These are phyloP conservation scores for Xenops minutus DNA, from an alignment of 2,797 vertebrate species.

Conservation along the genomic window DNA sequence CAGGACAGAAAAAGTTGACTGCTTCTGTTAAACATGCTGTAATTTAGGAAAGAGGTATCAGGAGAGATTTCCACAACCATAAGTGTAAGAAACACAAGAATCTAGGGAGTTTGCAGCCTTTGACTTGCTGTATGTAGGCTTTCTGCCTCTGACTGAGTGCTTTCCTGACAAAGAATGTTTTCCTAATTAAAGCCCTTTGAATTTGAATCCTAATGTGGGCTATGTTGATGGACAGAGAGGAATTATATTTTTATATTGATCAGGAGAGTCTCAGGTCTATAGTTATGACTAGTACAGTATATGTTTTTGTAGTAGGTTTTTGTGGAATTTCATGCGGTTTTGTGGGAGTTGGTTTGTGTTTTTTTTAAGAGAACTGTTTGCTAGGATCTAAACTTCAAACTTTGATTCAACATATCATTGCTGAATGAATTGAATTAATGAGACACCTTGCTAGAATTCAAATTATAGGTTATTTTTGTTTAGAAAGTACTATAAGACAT, in stretches of 20 bases:
- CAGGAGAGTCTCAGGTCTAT: not conserved
- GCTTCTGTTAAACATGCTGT: not conserved
- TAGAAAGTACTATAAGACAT: not conserved
- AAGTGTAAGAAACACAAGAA: not conserved
- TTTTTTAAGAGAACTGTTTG: not conserved
- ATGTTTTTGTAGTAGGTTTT: not conserved
- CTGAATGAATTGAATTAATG: not conserved
- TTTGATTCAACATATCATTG: not conserved
- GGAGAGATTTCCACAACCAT: not conserved
- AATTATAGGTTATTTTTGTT: not conserved
- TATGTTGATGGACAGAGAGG: not conserved
- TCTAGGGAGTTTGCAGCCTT: not conserved
- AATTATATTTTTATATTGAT: not conserved
- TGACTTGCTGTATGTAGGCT: not conserved
- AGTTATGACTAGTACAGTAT: not conserved
- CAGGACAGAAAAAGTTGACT: not conserved
- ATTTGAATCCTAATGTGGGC: not conserved
- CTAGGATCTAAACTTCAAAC: not conserved
- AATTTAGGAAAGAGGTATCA: not conserved
- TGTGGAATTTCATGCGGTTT: not conserved
- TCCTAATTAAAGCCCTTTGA: not conserved
- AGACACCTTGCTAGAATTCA: not conserved
- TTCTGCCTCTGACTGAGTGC: not conserved
- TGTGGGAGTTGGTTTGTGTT: fast-evolving
- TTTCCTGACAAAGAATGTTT: not conserved